phyloP scores from a whole-genome alignment of 2,113 vertebrate genomes.

The Atrichornis clamosus region DNA sequence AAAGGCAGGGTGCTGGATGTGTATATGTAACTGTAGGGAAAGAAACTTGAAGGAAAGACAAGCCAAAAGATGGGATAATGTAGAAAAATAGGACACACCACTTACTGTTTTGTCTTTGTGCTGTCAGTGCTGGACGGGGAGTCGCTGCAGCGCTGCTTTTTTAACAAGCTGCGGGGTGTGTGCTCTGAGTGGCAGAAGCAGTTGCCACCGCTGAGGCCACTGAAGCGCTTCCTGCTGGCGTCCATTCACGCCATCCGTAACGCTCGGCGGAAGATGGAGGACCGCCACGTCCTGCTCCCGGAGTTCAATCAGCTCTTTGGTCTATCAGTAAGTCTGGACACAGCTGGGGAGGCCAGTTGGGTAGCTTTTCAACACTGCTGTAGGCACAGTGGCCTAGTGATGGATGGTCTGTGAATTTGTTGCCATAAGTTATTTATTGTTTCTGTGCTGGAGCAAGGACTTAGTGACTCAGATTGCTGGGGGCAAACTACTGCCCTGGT shows the following conservation, averaged over 20 bases:
- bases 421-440: not conserved
- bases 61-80: not conserved
- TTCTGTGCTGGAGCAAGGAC: not conserved
- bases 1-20: not conserved
- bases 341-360: not conserved
- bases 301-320: constrained; percentile 89
- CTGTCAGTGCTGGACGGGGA: constrained; percentile 79
- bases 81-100: not conserved
- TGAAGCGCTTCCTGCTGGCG: constrained; percentile 58
- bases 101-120: not conserved
- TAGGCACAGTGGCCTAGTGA: not conserved
- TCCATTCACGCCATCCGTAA: constrained; percentile 90
- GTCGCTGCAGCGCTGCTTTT: constrained; percentile 74
- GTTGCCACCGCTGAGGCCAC: not conserved
- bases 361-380: not conserved
- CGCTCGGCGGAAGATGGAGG: constrained; percentile 92
- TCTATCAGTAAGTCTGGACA: constrained; percentile 71
- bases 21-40: not conserved
- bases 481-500: not conserved
- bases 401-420: not conserved
- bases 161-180: constrained; percentile 81
- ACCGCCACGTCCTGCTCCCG: constrained; percentile 81
- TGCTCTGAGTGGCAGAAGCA: constrained; percentile 75
- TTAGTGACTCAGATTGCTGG: not conserved
- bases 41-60: not conserved